A percentile compares a stretch with the other conserved stretches of the same genome.
These are phyloP conservation scores for Montipora foliosa DNA, from an alignment of 64 coral and sea anemone species.

Conservation along the genomic window DNA sequence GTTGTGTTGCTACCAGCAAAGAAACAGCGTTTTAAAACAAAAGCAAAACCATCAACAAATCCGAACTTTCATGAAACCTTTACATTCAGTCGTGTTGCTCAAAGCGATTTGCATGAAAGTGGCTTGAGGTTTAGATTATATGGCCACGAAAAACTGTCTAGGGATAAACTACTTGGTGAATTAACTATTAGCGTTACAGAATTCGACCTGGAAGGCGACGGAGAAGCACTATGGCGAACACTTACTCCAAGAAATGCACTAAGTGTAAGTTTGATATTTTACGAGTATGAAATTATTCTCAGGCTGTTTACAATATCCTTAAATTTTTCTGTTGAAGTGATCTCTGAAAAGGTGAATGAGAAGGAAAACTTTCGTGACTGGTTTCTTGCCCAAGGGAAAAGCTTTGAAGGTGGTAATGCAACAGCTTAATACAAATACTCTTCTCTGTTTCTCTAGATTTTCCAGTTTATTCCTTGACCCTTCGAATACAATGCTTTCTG, in stretches of 20 bases:
- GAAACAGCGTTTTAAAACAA: slow-evolving; percentile 97
- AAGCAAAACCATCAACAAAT: slow-evolving; percentile 94
- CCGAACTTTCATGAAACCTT: slow-evolving; percentile 99
- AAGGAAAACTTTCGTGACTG: not conserved
- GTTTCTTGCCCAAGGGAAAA: slow-evolving; percentile 6
- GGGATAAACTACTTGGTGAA: slow-evolving; percentile 95
- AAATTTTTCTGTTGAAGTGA: not conserved
- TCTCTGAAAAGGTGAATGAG: not conserved
- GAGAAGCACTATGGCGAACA: slow-evolving; percentile 88
- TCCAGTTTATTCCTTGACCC: not conserved
- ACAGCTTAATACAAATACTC: not conserved
- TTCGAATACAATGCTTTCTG: not conserved
- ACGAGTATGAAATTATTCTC: slow-evolving; percentile 35
- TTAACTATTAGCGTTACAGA: slow-evolving; percentile 82
- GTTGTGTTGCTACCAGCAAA: slow-evolving; percentile 91
- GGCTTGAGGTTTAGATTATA: slow-evolving; percentile 91
- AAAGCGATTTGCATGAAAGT: slow-evolving; percentile 86
- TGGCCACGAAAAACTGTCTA: slow-evolving; percentile 89
- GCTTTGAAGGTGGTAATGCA: not conserved
- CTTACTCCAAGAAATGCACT: slow-evolving; percentile 93
- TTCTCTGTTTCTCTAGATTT: not conserved
- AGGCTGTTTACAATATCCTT: not conserved
- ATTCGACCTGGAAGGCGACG: slow-evolving; percentile 94
- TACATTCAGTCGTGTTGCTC: slow-evolving; percentile 89
- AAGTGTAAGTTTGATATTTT: slow-evolving; percentile 71